Base-by-base conservation (phyloP, 2,113 vertebrate species). In the Pachyramphus minor region DNA sequence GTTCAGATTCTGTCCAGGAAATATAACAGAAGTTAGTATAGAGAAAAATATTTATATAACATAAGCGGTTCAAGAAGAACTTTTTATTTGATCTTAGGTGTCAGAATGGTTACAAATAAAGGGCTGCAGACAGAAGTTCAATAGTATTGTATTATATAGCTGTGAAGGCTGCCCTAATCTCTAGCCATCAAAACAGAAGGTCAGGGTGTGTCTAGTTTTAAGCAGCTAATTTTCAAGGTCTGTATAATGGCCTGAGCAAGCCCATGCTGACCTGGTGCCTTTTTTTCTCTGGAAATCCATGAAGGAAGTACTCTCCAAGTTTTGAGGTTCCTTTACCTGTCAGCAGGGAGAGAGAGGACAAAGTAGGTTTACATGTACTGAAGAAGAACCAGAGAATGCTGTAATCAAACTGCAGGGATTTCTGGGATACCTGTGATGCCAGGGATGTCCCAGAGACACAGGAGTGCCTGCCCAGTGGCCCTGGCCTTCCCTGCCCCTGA, bases 111-210 rank as follows among this genome's bases (percentile, higher is more conserved):
- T 84, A 68, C 76, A 78, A 92, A 84, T 87, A 56, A 90, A 93
- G 47, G 50, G 41, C 87, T 90, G 76, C 72, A 93, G 84, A 96
- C 82, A 92, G 68, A 95, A 93, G 95, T 90, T 96, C 93, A 95
- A 90, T 53, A 15, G 93, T 95, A 88, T 94, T 94, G 49, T 87
- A 15, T 95, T 84, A 60, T 93, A 28, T 52, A 49, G 67, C 64
- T 86, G 35, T 41, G 79, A 84, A 81, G 64, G 68, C 72, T 94
- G 73, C 72, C 52, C 79, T 94, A 79, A 49, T 93, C 47, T 60
- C 64, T 64, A 37, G 93, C 82, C 95, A 90, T 80, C 35, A 78
- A 60, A 92, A 75, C n/a, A 90, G 71, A 96, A 94, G 90, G 88
- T 96, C 93, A 93, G 73, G 66, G 68, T 81, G 47, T 37, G 24